Conservation (phyloP, 2,797 vertebrate species). For the Nannoperca australis region DNA sequence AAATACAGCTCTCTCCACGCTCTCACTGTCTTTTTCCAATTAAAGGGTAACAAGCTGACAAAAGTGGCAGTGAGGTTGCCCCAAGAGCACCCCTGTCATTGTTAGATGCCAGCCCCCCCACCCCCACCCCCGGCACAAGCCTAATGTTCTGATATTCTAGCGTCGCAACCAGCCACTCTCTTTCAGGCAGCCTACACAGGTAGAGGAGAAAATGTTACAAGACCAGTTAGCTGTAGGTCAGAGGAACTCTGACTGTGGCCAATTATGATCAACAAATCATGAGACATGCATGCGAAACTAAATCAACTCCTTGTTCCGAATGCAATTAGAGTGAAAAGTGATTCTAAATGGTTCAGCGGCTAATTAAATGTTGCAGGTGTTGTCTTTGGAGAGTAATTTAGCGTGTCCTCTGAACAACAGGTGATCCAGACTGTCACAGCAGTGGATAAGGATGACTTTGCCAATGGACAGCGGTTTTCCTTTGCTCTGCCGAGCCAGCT, state of each 20-base stretch:
- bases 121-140: background rate
- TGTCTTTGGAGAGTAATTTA: slow-evolving; percentile 22
- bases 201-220: slow-evolving; percentile 20
- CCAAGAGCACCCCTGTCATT: slow-evolving; percentile 36
- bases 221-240: slow-evolving; percentile 37
- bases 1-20: background rate
- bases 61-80: slow-evolving; percentile 53
- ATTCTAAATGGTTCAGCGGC: background rate
- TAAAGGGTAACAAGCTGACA: slow-evolving; percentile 62
- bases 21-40: slow-evolving; percentile 59
- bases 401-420: slow-evolving; percentile 79
- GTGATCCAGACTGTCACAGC: slow-evolving; percentile 95
- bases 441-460: slow-evolving; percentile 95
- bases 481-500: slow-evolving; percentile 90
- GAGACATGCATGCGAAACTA: slow-evolving; percentile 13
- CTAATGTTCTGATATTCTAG: slow-evolving; percentile 15
- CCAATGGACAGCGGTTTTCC: slow-evolving; percentile 93
- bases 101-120: slow-evolving; percentile 28
- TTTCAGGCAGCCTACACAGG: background rate
- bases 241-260: slow-evolving; percentile 4
- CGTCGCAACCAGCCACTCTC: background rate
- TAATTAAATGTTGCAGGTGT: slow-evolving; percentile 39
- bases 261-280: slow-evolving; percentile 42
- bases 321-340: slow-evolving; percentile 18
- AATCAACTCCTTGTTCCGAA: background rate